Evolutionary conservation across 2,888 invertebrate species (phyloP), one percentile per base, ranked within the genome.

Genomic region (Stenolophus ochropezus): DNA sequence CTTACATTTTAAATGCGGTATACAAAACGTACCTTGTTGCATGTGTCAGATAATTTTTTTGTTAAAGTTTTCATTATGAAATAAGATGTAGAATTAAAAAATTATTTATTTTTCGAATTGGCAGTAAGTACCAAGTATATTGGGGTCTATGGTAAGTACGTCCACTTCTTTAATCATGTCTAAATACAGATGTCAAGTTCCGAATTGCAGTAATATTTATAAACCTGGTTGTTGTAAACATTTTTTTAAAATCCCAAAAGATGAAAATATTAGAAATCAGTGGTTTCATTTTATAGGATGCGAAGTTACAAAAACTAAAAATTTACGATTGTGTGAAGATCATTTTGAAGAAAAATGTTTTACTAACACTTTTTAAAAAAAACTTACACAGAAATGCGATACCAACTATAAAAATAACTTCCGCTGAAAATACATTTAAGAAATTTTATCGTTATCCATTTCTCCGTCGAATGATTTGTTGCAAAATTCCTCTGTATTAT

Each of bases 311-410:
- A 18, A 58, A 4, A 58, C 0, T 11, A 58, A 58, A 58, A 18
- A 58, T 20, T 20, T 58, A 18, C 20, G 20, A 8, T 8, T 58
- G 5, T 58, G 58, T 20, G 1, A 4, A 58, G 58, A 58, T 18
- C 58, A 58, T 18, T 58, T 58, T 8, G 58, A 58, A 16, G 4
- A 11, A 20, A 1, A 18, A 16, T 58, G 27, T 27, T 65, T 65
- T 65, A 65, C 65, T 16, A 65, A 5, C 25, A 65, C 27, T 8
- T 5, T 25, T 11, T n/a, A n/a, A 65, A 65, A 65, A 65, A 65
- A 65, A 65, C n/a, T 65, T 65, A n/a, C 65, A 65, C 14, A 25
- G 65, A 25, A 25, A 65, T 65, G 23, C 65, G 16, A 16, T 65
- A 4, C 65, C 25, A 18, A 56, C 53, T 20, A 56, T 56, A 1